phyloP scores from a whole-genome alignment of 1,140 invertebrate genomes.

The Brachionus manjavacas region DNA sequence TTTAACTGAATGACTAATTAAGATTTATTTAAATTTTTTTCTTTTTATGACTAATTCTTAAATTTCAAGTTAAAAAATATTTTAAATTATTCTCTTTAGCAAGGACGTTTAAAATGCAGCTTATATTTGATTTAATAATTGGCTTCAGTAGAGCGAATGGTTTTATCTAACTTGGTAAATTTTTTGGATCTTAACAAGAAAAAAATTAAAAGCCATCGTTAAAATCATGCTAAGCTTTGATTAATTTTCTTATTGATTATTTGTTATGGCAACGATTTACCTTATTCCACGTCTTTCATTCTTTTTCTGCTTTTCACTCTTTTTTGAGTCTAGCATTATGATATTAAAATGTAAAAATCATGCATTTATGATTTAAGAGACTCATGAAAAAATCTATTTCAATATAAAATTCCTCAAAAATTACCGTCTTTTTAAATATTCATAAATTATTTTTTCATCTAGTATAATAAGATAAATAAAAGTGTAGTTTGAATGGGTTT shows the following conservation, averaged over 20 bases:
- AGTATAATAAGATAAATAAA: not conserved
- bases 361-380: slow-evolving; percentile 4
- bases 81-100: too few species aligned
- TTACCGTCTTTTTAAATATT: slow-evolving; percentile 6
- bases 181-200: too few species aligned
- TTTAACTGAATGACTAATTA: too few species aligned
- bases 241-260: not conserved
- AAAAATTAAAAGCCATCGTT: too few species aligned
- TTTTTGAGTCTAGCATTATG: not conserved
- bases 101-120: too few species aligned
- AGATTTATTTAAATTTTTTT: too few species aligned
- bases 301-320: not conserved
- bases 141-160: too few species aligned
- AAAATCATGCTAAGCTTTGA: too few species aligned
- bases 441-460: not conserved
- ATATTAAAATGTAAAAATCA: not conserved
- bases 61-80: too few species aligned
- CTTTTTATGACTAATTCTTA: too few species aligned
- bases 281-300: not conserved
- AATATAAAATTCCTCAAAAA: slow-evolving; percentile 12
- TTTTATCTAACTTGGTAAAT: too few species aligned
- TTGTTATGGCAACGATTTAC: not conserved
- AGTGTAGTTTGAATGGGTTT: slow-evolving; percentile 48
- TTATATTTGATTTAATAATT: too few species aligned
- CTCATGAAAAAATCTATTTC: not conserved